Conservation (phyloP, 1,140 invertebrate genomes). For the Brachionus calyciflorus region DNA sequence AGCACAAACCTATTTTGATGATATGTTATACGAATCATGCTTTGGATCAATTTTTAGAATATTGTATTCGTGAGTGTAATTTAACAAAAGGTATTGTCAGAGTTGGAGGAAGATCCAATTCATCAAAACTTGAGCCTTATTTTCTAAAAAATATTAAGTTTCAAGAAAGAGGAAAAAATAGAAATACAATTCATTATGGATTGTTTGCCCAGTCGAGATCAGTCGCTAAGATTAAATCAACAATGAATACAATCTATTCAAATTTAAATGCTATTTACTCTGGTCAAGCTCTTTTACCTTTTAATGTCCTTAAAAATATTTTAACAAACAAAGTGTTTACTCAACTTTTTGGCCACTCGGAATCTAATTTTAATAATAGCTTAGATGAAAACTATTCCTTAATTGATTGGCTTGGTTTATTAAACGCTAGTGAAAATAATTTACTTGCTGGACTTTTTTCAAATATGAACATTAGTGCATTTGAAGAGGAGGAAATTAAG, state of each 20-base stretch:
- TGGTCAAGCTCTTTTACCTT: background rate
- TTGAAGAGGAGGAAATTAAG: too few relatives aligned
- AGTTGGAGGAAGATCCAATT: background rate
- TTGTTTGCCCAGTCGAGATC: background rate
- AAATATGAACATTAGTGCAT: too few relatives aligned
- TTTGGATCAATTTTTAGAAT: slow-evolving; percentile 66
- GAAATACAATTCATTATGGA: background rate
- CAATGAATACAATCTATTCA: background rate
- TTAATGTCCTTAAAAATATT: background rate
- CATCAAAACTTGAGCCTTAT: background rate
- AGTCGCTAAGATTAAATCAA: background rate
- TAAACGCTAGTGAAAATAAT: too few relatives aligned
- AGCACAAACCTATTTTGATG: slow-evolving; percentile 66
- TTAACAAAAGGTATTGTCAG: background rate
- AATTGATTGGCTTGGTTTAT: slow-evolving; percentile 14
- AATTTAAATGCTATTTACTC: background rate
- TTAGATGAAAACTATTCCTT: background rate
- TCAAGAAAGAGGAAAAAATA: background rate
- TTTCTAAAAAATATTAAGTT: background rate
- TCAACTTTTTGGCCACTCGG: background rate
- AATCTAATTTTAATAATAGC: background rate
- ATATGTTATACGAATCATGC: slow-evolving; percentile 78
- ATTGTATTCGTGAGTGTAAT: slow-evolving; percentile 49
- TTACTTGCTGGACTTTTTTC: too few relatives aligned
- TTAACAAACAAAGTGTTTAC: background rate